These are phyloP conservation scores for Beris chalybata DNA, from an alignment of 2,888 invertebrate species.

Conservation along the genomic window DNA sequence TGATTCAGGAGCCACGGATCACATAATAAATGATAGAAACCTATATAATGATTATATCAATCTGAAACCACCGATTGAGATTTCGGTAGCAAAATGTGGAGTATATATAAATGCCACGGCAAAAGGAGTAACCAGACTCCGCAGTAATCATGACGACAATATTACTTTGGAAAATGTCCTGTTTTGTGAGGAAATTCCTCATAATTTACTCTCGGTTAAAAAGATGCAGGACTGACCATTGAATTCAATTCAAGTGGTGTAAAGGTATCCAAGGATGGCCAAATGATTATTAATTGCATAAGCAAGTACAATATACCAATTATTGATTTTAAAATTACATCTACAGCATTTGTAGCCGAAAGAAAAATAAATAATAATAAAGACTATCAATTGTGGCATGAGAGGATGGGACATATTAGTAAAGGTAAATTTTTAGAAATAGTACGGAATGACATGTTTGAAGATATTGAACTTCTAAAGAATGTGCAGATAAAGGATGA, in stretches of 20 bases:
- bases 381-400: slow-evolving; percentile 41
- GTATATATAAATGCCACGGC: slow-evolving; percentile 45
- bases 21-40: slow-evolving; percentile 40
- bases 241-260: slow-evolving; percentile 46
- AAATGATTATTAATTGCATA: slow-evolving; percentile 14
- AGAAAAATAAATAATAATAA: slow-evolving; percentile 41
- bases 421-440: no score
- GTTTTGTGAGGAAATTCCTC: slow-evolving; percentile 45
- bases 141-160: slow-evolving; percentile 42
- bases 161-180: slow-evolving; percentile 41
- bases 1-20: slow-evolving; percentile 40
- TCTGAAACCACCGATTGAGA: slow-evolving; percentile 43
- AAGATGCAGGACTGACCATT: slow-evolving; percentile 45
- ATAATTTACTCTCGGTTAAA: slow-evolving; percentile 46
- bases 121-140: slow-evolving; percentile 44
- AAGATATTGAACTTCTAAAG: no score
- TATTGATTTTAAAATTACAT: slow-evolving; percentile 38
- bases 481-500: slow-evolving; percentile 31
- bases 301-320: background rate
- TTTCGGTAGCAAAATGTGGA: slow-evolving; percentile 45
- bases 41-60: slow-evolving; percentile 34
- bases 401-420: no score
- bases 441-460: no score
- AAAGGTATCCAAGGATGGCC: slow-evolving; percentile 16
- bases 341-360: background rate